These are phyloP conservation scores for Enteromius fasciolatus DNA, from an alignment of 2,797 vertebrate genomes.

Conservation along the genomic window DNA sequence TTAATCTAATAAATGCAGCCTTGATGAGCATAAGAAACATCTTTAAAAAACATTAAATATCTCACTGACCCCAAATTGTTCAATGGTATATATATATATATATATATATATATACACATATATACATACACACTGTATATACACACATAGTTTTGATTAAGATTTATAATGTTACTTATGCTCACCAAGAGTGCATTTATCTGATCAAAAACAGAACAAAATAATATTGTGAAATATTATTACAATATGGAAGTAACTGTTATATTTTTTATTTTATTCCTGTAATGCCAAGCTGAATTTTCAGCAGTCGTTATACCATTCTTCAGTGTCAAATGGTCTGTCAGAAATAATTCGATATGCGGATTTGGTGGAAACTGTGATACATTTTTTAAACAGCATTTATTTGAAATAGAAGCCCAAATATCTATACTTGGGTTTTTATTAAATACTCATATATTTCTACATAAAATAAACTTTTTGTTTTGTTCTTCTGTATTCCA, in stretches of 20 bases:
- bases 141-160: neutral
- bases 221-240: neutral
- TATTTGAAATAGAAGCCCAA: neutral
- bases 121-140: too few relatives aligned
- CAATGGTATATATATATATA: too few relatives aligned
- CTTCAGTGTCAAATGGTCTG: neutral
- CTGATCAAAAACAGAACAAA: neutral
- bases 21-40: too few relatives aligned
- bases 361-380: neutral
- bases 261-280: neutral
- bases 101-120: too few relatives aligned
- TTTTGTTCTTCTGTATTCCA: conserved; percentile 60
- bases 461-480: neutral
- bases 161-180: neutral
- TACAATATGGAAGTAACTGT: neutral
- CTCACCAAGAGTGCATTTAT: neutral
- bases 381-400: neutral
- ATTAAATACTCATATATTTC: neutral
- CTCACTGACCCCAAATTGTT: too few relatives aligned
- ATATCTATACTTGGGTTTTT: neutral
- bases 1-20: too few relatives aligned
- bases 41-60: too few relatives aligned
- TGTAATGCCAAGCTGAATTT: neutral
- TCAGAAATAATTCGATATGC: neutral
- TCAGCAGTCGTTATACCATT: neutral